Percentiles rank a stretch among this genome's conserved stretches.
Conservation (phyloP, 1,140 invertebrate genomes). For the Semibalanus balanoides region DNA sequence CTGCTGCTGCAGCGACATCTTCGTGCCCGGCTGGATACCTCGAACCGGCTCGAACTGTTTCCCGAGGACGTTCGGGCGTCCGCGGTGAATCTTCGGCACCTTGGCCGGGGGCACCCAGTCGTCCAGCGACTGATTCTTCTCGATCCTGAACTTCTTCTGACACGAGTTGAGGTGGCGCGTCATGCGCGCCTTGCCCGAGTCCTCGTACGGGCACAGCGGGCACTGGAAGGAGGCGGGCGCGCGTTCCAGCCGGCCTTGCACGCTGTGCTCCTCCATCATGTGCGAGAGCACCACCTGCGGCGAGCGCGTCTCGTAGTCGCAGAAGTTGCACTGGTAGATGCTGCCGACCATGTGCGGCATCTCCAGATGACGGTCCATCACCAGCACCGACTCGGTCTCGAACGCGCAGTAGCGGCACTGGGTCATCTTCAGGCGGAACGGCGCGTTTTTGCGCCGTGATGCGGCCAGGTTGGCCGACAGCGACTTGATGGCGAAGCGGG, state of each 20-base stretch:
- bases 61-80: constrained; percentile 18
- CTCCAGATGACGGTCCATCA: constrained; percentile 77
- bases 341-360: constrained; percentile 81
- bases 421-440: constrained; percentile 58
- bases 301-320: constrained; percentile 61
- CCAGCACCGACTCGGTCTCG: constrained; percentile 73
- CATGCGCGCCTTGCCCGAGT: constrained; percentile 84
- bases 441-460: constrained; percentile 76
- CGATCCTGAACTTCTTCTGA: constrained; percentile 75
- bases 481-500: constrained; percentile 59
- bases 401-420: constrained; percentile 86
- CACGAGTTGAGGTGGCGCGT: constrained; percentile 77
- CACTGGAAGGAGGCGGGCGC: constrained; percentile 81
- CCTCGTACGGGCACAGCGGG: constrained; percentile 84
- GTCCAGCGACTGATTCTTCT: constrained; percentile 65
- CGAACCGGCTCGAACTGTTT: constrained; percentile 20
- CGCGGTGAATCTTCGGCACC: constrained; percentile 43
- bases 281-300: constrained; percentile 75
- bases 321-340: constrained; percentile 58
- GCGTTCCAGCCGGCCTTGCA: constrained; percentile 61
- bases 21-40: constrained; percentile 10
- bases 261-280: constrained; percentile 76
- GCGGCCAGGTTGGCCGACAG: constrained; percentile 68
- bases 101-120: constrained; percentile 88
- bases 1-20: constrained; percentile 5